A percentile compares a stretch with the other conserved stretches of the same genome.
Conservation (phyloP, 1,140 invertebrate genomes). For the Bicyclus anynana region DNA sequence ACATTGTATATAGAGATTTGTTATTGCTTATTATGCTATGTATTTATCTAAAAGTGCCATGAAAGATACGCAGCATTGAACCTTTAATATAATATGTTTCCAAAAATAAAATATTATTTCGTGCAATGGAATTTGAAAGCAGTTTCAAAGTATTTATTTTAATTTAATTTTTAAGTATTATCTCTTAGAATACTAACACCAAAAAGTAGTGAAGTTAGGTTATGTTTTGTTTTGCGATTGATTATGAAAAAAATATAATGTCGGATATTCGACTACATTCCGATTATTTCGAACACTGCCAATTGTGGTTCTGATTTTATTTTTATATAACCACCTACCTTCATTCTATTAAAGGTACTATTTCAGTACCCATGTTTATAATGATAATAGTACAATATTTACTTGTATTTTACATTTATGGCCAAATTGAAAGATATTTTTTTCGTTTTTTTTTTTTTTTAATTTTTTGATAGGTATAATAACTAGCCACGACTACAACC, state of each 20-base stretch:
- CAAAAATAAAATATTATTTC: constrained; percentile 37
- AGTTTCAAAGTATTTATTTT: constrained; percentile 68
- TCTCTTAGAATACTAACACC: constrained; percentile 70
- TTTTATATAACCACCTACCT: background rate
- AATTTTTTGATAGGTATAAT: too few species aligned
- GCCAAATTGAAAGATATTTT: too few species aligned
- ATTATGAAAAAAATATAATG: constrained; percentile 15
- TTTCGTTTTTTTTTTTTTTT: too few species aligned
- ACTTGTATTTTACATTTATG: too few species aligned
- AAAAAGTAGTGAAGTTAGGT: constrained; percentile 65
- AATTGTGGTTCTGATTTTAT: constrained; percentile 1
- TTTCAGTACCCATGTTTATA: too few species aligned
- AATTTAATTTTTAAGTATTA: constrained; percentile 52
- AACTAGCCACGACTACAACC: too few species aligned
- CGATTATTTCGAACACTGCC: constrained; percentile 13
- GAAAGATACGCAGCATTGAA: constrained; percentile 33
- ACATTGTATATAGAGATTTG: constrained; percentile 48
- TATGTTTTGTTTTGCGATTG: constrained; percentile 28
- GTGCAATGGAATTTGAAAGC: constrained; percentile 53
- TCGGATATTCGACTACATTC: constrained; percentile 40
- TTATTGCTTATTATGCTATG: constrained; percentile 55
- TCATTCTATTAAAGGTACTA: background rate
- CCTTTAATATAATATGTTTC: constrained; percentile 27
- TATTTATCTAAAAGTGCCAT: constrained; percentile 68
- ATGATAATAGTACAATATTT: too few species aligned